Base-by-base conservation (phyloP, 2,797 vertebrate genomes). In the Eulemur rubriventer region DNA sequence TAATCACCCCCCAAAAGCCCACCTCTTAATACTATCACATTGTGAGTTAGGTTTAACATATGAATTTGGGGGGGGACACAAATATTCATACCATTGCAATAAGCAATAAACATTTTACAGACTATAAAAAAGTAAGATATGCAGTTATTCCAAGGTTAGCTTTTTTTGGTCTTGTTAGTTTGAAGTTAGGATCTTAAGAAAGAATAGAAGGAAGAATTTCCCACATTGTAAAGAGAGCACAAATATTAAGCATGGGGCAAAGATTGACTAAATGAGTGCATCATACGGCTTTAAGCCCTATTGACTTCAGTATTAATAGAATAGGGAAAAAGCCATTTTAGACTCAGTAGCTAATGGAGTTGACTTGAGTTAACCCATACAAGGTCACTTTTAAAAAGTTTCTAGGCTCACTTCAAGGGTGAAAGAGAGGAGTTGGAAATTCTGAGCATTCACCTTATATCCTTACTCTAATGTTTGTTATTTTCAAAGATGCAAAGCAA, bases 121-220 rank as follows among this genome's bases (percentile, higher is more conserved):
- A 2, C 26, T 67, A 18, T 33, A 48, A 61, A 84, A 52, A 52
- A 70, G 3, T 73, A 81, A 24, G 1, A 28, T 73, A 24, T 8
- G 12, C 84, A 14, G 46, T 84, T 12, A 80, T 88, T 84, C 41
- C 26, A 92, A 72, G 7, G 43, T 73, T 63, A 76, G 11, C 8
- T 28, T 94, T 91, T 70, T 30, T 59, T 9, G 3, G 4, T 10
- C 35, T 63, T 52, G 24, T 84, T 28, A 52, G 30, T 48, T 57
- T 46, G 57, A 87, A 57, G 22, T 65, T 65, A 72, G 30, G 67
- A 79, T 92, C 63, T 57, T 94, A 70, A 92, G 18, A 70, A 67
- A 50, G n/a, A 59, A 50, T 41, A 89, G 28, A 92, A 61, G 11
- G 13, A 89, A 59, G 73, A 55, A 79, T 78, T 59, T 33, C 7